Conservation (phyloP, 2,113 vertebrate genomes). For the Oncorhynchus kisutch region DNA sequence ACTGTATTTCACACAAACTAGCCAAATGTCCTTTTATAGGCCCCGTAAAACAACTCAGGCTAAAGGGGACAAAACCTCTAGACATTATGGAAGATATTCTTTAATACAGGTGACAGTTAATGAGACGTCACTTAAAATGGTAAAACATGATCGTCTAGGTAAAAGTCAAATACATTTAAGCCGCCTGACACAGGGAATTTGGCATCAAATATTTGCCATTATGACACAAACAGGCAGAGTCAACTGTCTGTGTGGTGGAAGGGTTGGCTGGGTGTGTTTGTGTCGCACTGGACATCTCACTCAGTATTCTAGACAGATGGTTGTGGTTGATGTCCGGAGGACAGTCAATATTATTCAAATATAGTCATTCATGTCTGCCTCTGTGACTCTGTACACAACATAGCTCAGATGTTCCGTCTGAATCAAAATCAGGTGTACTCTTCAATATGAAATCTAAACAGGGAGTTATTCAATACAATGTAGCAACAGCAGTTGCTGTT, state of each 20-base stretch:
- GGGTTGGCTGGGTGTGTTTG: conserved; percentile 7
- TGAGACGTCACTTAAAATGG: not conserved
- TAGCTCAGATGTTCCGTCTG: conserved; percentile 72
- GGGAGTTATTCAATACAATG: conserved; percentile 56
- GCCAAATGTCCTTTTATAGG: not conserved
- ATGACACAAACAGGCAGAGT: conserved; percentile 19
- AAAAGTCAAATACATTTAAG: conserved; percentile 3
- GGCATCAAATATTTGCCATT: conserved; percentile 40
- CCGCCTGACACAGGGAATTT: not conserved
- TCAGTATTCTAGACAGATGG: conserved; percentile 23
- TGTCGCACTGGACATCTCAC: not conserved
- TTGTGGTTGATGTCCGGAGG: conserved; percentile 48
- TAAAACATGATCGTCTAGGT: conserved; percentile 12
- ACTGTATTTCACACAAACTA: conserved; percentile 11
- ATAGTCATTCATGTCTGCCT: conserved; percentile 70
- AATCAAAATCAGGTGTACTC: conserved; percentile 51
- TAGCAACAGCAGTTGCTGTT: conserved; percentile 53
- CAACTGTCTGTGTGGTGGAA: conserved; percentile 15
- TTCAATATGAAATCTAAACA: conserved; percentile 59
- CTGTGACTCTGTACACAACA: conserved; percentile 39
- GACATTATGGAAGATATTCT: not conserved
- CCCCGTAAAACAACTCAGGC: not conserved
- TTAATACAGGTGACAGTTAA: not conserved
- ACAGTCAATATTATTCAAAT: conserved; percentile 76
- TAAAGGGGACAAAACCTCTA: conserved; percentile 25